phyloP scores from a whole-genome alignment of 35 echinoderm and acorn worm species.

The Patiria miniata region DNA sequence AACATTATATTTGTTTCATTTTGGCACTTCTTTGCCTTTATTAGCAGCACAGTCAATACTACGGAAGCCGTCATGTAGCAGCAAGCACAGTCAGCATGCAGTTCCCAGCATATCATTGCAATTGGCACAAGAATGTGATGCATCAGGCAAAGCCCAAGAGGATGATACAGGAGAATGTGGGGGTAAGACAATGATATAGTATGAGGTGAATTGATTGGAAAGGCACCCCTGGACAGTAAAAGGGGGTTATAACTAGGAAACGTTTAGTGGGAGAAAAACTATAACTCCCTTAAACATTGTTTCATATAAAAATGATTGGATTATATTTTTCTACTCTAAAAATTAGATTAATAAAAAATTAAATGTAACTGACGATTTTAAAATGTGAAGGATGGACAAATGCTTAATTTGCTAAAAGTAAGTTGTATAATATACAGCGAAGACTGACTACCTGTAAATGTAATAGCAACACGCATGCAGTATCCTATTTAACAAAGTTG shows the following conservation, averaged over 20 bases:
- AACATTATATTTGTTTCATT: too few species aligned
- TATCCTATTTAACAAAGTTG: too few species aligned
- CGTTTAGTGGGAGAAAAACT: neutral
- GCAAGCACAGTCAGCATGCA: conserved; percentile 71
- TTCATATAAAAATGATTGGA: too few species aligned
- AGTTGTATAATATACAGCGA: too few species aligned
- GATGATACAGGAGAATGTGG: conserved; percentile 29
- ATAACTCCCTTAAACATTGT: neutral
- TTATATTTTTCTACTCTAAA: too few species aligned
- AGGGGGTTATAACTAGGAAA: neutral
- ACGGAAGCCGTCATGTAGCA: conserved; percentile 43
- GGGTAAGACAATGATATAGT: conserved; percentile 31
- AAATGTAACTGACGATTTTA: too few species aligned
- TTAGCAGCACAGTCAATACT: neutral
- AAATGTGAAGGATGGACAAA: too few species aligned
- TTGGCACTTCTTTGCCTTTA: too few species aligned
- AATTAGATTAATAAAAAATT: too few species aligned
- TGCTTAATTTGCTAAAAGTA: too few species aligned
- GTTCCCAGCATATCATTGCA: conserved; percentile 89
- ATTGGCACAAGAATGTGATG: conserved; percentile 58
- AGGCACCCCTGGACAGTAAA: neutral
- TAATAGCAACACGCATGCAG: too few species aligned
- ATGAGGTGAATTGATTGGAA: neutral
- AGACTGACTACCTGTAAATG: too few species aligned
- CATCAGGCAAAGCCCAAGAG: conserved; percentile 19